Conservation (phyloP, 2,113 vertebrate species). For the Thalassarche chlororhynchos region DNA sequence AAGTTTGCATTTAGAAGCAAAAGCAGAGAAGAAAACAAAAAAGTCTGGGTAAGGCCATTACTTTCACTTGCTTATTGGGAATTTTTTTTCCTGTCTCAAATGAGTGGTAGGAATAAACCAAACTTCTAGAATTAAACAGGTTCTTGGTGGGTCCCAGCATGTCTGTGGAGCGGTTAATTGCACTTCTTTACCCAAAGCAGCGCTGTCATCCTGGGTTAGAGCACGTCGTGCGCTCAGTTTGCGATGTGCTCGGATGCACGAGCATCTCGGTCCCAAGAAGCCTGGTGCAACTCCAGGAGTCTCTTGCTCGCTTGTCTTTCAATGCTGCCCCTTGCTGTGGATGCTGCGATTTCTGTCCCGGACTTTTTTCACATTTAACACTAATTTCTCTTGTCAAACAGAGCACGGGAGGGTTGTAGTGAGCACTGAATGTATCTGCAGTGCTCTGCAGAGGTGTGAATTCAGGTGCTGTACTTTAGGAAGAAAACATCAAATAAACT, state of each 20-base stretch:
- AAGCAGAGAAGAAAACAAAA: too few relatives aligned
- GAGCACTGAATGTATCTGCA: background rate
- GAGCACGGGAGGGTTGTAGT: background rate
- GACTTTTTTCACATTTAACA: background rate
- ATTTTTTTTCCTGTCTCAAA: background rate
- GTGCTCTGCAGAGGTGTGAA: background rate
- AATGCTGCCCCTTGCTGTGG: background rate
- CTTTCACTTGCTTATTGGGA: background rate
- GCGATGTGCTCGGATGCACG: rapidly evolving
- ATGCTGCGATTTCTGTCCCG: background rate
- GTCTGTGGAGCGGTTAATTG: too few relatives aligned
- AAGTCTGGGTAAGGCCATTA: too few relatives aligned
- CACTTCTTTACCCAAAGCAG: background rate
- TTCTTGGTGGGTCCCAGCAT: background rate
- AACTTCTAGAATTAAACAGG: background rate
- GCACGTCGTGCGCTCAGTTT: rapidly evolving
- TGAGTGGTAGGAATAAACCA: background rate
- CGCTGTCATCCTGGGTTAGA: rapidly evolving
- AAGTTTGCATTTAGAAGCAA: background rate
- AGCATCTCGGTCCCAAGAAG: background rate
- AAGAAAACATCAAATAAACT: background rate
- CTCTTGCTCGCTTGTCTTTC: too few relatives aligned
- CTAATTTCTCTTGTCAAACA: background rate
- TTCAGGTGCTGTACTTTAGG: background rate
- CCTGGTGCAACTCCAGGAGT: background rate